Base-by-base conservation (phyloP, 2,888 invertebrate genomes). In the Campopleginae sp. region DNA sequence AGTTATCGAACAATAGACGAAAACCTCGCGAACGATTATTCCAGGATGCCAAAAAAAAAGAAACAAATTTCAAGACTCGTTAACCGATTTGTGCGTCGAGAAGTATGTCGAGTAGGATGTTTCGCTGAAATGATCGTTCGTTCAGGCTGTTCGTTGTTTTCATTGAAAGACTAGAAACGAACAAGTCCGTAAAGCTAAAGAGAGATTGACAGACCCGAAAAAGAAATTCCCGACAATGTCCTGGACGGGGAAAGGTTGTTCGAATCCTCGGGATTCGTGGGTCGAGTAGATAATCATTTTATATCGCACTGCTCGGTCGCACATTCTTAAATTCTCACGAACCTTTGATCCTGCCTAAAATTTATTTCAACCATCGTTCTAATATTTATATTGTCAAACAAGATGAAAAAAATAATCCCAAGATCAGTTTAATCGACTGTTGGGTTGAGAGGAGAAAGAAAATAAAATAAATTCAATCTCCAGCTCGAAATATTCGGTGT, bases 331-430 rank as follows among this genome's bases (percentile, higher is more conserved):
- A 42, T 17, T 72, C 8, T 82, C 65, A 77, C 79, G 31, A 54
- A 75, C 17, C 42, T 65, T 54, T 38, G 14, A 65, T 31, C 23
- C 44, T 38, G 58, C 23, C 27, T 38, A 31, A 38, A 33, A 38
- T n/a, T 27, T 48, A 74, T 70, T 63, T 44, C 7, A 48, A 63
- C 70, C 27, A 48, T 27, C n/a, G 42, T 33, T 54, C 63, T 33
- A 71, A 80, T 58, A 72, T 71, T 85, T 58, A 51, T 70, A 65
- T 75, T 75, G 75, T 79, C 42, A n/a, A 31, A 71, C 33, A 31
- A 75, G 33, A 58, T 27, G 10, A 46, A 66, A 77, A 23, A 54
- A 66, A 48, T 10, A 51, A 27, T 27, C 8, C 12, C 19, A 31
- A 2, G 33, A 48, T 0, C 19, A 66, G 23, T 68, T 48, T 72